These are phyloP conservation scores for Tangara arthus DNA, from an alignment of 2,797 vertebrate genomes.

Conservation along the genomic window DNA sequence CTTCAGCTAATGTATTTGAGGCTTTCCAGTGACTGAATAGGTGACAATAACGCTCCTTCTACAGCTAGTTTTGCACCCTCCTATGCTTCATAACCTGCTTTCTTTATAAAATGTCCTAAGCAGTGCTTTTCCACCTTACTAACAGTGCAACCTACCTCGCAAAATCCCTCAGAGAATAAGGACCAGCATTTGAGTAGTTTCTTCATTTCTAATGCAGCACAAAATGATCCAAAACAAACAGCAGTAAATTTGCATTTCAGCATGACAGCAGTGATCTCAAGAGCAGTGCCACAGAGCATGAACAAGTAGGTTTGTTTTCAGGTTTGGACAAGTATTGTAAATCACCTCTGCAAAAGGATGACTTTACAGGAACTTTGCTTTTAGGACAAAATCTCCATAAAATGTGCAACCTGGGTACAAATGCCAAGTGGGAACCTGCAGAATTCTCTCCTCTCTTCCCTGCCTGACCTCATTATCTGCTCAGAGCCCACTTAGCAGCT, in stretches of 20 bases:
- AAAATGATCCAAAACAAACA: not conserved
- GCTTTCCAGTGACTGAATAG: not conserved
- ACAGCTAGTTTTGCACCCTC: not conserved
- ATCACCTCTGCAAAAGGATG: not conserved
- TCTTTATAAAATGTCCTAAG: not conserved
- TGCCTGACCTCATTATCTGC: constrained; percentile 48
- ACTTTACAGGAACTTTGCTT: not conserved
- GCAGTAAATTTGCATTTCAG: not conserved
- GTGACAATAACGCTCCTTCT: not conserved
- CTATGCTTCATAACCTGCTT: not conserved
- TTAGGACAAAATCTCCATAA: not conserved
- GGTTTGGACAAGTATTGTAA: not conserved
- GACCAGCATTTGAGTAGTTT: not conserved
- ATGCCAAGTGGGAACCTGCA: not conserved
- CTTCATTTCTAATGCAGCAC: not conserved
- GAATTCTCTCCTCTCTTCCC: not conserved
- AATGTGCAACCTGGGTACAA: not conserved
- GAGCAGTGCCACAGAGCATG: not conserved
- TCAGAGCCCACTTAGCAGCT: constrained; percentile 44
- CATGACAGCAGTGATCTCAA: not conserved
- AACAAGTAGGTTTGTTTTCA: not conserved
- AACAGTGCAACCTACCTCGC: not conserved
- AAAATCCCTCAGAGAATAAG: not conserved
- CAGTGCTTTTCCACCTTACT: not conserved
- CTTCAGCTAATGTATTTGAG: not conserved